Base-by-base conservation (phyloP, 1,140 invertebrate species). In the Venustaconcha ellipsiformis region DNA sequence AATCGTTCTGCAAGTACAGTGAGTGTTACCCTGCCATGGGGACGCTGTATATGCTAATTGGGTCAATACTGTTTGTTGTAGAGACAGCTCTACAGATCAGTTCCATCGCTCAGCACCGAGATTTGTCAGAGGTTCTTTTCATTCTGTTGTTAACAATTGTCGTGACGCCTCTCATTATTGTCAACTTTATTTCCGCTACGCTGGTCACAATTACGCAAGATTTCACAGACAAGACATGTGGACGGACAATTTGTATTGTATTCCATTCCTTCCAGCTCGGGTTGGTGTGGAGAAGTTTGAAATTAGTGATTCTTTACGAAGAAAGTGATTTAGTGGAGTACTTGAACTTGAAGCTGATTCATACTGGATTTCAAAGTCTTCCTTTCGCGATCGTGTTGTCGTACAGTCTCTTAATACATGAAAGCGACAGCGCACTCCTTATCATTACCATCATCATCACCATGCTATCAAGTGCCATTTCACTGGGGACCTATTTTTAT, bases 221-320 rank as follows among this genome's bases (percentile, higher is more conserved):
- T 67, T 76, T 76, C 56, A 71, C 62, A 2, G 74, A 69, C 15
- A 76, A 76, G 71, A 37, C 17, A 15, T 66, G 69, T 48, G 74
- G 74, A 11, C 64, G 64, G n/a, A 17, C 55, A 2, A 14, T 76
- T 4, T 76, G 74, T 58, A 76, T 76, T 30, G 74, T 17, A 30
- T 71, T 76, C 37, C 74, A 76, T 70, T 76, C 74, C 6, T 57
- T 76, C n/a, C 74, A 76, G 48, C 48, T 76, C 37, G 74, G 74
- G 30, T 58, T 71, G 37, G 48, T 76, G 8, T 76, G 74, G 74
- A 20, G 74, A 56, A 48, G 68, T 12, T 71, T 76, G 15, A 76
- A 76, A 70, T 57, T 76, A 26, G 58, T 70, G 6, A 76, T 76
- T n/a, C 20, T 71, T 26, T 76, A 20, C 56, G 74, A 76, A n/a